Conservation (phyloP, 2,888 invertebrate genomes). For the Drosophila diplacantha region DNA sequence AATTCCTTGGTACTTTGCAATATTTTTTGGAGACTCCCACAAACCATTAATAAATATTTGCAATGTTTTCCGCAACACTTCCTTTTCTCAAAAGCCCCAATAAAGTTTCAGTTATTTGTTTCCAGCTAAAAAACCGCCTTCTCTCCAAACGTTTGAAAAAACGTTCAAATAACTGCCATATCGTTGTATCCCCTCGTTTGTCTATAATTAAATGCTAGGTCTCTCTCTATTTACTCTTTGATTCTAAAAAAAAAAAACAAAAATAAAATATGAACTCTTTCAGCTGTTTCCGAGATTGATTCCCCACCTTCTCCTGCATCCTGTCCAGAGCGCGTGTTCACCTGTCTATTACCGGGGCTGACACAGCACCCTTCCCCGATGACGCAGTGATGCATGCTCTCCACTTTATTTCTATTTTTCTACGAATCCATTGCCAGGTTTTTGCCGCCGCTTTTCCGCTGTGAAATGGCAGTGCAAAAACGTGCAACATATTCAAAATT, state of each 20-base stretch:
- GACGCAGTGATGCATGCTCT: constrained; percentile 14
- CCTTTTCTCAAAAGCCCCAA: neutral
- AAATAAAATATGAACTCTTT: constrained; percentile 27
- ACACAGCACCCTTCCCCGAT: constrained; percentile 14
- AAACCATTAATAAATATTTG: neutral
- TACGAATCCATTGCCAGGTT: constrained; percentile 19
- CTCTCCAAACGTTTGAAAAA: neutral
- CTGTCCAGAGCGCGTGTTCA: constrained; percentile 5
- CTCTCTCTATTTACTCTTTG: constrained; percentile 20
- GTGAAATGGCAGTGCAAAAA: constrained; percentile 8
- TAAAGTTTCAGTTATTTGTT: neutral
- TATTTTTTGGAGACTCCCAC: no score
- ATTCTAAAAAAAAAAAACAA: neutral
- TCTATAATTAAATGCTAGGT: constrained; percentile 15
- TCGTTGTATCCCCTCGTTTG: constrained; percentile 9
- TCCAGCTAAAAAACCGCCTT: neutral
- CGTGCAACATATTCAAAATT: constrained; percentile 55
- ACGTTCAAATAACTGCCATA: constrained; percentile 2
- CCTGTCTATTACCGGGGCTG: constrained; percentile 30
- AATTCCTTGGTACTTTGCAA: neutral
- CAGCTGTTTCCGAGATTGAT: constrained; percentile 25
- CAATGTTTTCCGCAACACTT: no score
- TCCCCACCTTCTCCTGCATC: neutral
- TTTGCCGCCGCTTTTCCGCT: constrained; percentile 11
- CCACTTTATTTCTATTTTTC: constrained; percentile 24